These are phyloP conservation scores for Phodopus roborovskii DNA, from an alignment of 2,113 vertebrate species.

Conservation along the genomic window DNA sequence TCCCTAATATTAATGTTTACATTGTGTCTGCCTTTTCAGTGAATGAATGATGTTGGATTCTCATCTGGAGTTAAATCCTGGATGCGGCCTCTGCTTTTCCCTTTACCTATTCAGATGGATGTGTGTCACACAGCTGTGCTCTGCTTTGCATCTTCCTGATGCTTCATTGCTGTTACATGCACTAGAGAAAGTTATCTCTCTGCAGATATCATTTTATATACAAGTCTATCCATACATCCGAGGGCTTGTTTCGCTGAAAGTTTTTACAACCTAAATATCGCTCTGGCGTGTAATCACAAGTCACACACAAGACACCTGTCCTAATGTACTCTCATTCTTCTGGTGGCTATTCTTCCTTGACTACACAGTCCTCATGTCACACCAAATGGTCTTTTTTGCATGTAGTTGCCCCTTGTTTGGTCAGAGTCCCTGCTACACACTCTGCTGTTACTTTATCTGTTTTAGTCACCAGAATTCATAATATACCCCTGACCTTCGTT, in stretches of 20 bases:
- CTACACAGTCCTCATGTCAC: background rate
- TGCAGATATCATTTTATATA: background rate
- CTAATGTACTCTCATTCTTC: slow-evolving; percentile 37
- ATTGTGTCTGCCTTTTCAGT: background rate
- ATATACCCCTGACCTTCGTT: background rate
- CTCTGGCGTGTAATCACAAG: background rate
- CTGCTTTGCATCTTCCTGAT: background rate
- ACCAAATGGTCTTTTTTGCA: slow-evolving; percentile 35
- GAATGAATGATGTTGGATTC: background rate
- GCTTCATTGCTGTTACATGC: background rate
- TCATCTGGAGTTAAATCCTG: slow-evolving; percentile 18
- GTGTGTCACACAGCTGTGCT: background rate
- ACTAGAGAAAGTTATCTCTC: slow-evolving; percentile 35
- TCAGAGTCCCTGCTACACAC: background rate
- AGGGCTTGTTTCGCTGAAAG: background rate
- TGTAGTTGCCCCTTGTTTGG: background rate
- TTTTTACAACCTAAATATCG: slow-evolving; percentile 38
- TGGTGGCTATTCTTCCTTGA: slow-evolving; percentile 46
- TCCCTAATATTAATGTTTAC: background rate
- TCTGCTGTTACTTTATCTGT: background rate
- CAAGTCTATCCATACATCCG: background rate
- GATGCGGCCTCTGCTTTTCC: background rate
- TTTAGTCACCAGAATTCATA: slow-evolving; percentile 37
- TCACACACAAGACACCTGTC: background rate
- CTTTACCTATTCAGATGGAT: background rate